Percentiles rank a stretch among this genome's conserved stretches.
Conservation (phyloP, 2,797 vertebrate genomes). For the Danio kyathit region DNA sequence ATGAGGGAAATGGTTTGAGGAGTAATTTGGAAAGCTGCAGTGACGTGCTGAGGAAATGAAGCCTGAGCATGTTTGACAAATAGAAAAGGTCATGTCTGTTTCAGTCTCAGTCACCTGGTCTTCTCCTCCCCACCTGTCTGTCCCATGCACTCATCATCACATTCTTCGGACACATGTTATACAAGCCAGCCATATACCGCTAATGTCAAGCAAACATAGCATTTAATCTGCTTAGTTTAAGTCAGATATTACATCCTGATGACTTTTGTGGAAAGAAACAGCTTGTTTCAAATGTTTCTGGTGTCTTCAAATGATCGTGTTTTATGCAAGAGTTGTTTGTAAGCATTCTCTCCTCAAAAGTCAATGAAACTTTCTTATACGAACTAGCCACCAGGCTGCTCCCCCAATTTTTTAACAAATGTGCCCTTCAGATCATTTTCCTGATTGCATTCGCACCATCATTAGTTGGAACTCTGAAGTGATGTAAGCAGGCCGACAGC, state of each 20-base stretch:
- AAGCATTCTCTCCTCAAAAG: not conserved
- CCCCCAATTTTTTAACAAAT: no score
- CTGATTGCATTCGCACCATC: no score
- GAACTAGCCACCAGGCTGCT: no score
- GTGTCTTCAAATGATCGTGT: not conserved
- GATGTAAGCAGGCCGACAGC: no score
- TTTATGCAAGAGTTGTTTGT: not conserved
- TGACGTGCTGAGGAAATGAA: constrained; percentile 72
- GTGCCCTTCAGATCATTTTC: no score
- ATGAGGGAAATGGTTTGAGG: constrained; percentile 54
- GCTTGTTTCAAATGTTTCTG: not conserved
- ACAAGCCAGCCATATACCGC: constrained; percentile 40
- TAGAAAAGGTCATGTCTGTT: constrained; percentile 80
- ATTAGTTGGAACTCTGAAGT: no score
- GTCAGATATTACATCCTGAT: constrained; percentile 14
- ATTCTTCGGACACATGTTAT: constrained; percentile 62
- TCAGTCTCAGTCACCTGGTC: constrained; percentile 67
- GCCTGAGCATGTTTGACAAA: constrained; percentile 78
- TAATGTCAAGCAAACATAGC: constrained; percentile 35
- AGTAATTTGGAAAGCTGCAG: constrained; percentile 65
- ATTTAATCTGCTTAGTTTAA: constrained; percentile 16
- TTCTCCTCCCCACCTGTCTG: constrained; percentile 70
- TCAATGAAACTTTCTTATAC: no score
- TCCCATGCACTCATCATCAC: constrained; percentile 70
- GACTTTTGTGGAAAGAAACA: not conserved